phyloP scores from a whole-genome alignment of 2,113 vertebrate species.

The Natator depressus region DNA sequence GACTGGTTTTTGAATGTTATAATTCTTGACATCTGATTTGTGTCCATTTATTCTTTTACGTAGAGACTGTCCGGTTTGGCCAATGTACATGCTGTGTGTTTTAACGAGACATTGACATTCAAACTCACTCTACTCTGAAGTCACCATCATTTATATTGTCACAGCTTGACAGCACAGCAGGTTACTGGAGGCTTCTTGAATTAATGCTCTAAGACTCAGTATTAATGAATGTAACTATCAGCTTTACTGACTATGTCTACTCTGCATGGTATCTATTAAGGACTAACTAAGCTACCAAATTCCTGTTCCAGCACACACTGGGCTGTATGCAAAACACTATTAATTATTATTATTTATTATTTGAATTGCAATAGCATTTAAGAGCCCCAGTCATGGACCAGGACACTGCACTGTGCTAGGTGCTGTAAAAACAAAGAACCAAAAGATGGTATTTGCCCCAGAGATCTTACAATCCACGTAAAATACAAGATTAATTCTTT shows the following conservation, averaged over 20 bases:
- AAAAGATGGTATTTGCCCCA: neutral
- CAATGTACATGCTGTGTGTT: neutral
- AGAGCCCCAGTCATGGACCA: neutral
- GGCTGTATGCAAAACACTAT: neutral
- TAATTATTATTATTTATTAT: neutral
- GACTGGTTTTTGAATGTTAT: no score
- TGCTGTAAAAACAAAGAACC: neutral
- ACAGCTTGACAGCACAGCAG: neutral
- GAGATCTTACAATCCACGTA: neutral
- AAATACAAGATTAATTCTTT: neutral
- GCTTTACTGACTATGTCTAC: neutral
- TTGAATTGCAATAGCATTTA: neutral
- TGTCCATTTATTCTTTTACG: no score
- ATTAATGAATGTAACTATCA: neutral
- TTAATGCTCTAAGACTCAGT: neutral
- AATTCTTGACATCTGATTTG: no score
- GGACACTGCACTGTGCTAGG: neutral
- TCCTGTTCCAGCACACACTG: neutral
- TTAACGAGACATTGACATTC: slow-evolving; percentile 3
- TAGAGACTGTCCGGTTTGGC: no score
- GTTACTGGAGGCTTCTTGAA: slow-evolving; percentile 1
- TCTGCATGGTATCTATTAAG: neutral
- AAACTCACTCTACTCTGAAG: slow-evolving; percentile 29
- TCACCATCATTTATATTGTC: neutral
- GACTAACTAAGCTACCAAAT: neutral